Percentiles rank a stretch among this genome's conserved stretches.
Evolutionary conservation across 2,113 vertebrate species (phyloP).

Genomic region (Pimephales promelas): DNA sequence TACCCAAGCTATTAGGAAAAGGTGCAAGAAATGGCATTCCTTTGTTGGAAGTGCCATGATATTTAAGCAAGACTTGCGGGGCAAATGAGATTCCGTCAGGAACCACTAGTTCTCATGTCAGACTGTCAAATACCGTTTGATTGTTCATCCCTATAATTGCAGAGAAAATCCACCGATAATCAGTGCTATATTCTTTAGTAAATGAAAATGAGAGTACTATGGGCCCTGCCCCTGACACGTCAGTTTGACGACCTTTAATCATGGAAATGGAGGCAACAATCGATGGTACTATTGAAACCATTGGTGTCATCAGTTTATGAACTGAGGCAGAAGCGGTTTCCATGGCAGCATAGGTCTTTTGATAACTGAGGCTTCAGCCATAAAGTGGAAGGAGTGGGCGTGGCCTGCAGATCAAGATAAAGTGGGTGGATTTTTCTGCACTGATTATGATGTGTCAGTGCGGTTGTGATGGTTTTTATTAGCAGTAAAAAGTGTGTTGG

Average conservation of each 20-base stretch:
- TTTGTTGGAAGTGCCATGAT: neutral
- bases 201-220: constrained; percentile 18
- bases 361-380: constrained; percentile 17
- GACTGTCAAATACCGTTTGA: constrained; percentile 21
- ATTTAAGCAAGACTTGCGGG: neutral
- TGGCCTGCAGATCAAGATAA: neutral
- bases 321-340: constrained; percentile 40
- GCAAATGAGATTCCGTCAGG: neutral
- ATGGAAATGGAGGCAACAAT: constrained; percentile 30
- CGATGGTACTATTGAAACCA: constrained; percentile 19
- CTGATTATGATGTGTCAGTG: neutral
- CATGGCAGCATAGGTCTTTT: constrained; percentile 45
- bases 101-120: neutral
- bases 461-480: neutral
- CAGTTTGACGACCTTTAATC: constrained; percentile 47
- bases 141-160: neutral
- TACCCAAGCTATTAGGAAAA: neutral
- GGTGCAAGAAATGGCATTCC: constrained; percentile 9
- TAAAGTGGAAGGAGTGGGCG: constrained; percentile 1
- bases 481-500: neutral
- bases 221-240: neutral
- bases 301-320: constrained; percentile 47
- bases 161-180: constrained; percentile 12
- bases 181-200: neutral
- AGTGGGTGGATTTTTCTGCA: neutral